phyloP scores from a whole-genome alignment of 2,888 invertebrate species.

The Apamea anceps region DNA sequence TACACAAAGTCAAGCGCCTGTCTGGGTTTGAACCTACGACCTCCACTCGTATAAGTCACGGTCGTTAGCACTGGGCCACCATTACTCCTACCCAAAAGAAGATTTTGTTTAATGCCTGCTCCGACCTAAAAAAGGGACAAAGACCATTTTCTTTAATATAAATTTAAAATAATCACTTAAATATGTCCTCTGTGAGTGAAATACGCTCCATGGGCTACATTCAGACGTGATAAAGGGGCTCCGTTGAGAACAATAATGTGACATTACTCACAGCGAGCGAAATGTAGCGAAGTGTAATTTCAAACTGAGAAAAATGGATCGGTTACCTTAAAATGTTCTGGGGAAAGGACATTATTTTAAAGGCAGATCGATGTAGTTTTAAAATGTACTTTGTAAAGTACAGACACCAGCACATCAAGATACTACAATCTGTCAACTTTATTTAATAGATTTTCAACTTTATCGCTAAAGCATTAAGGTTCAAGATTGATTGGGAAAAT shows the following conservation, averaged over 20 bases:
- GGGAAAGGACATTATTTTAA: not conserved
- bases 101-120: not conserved
- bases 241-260: slow-evolving; percentile 37
- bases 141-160: not conserved
- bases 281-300: slow-evolving; percentile 35
- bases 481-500: too few relatives aligned
- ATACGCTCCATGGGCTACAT: slow-evolving; percentile 19
- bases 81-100: not conserved
- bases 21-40: not conserved
- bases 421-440: too few relatives aligned
- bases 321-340: slow-evolving; percentile 8
- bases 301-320: slow-evolving; percentile 20
- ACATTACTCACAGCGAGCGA: slow-evolving; percentile 37
- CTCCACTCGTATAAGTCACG: not conserved
- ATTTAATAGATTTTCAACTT: too few relatives aligned
- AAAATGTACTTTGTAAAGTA: not conserved
- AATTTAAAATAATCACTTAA: slow-evolving; percentile 27
- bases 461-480: too few relatives aligned
- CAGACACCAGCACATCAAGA: not conserved
- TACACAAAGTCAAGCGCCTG: not conserved
- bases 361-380: not conserved
- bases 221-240: slow-evolving; percentile 35
- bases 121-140: not conserved
- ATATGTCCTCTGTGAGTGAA: slow-evolving; percentile 13
- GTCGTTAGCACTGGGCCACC: not conserved